Base-by-base conservation (phyloP, 2,888 invertebrate species). In the Hoplodrina ambigua region DNA sequence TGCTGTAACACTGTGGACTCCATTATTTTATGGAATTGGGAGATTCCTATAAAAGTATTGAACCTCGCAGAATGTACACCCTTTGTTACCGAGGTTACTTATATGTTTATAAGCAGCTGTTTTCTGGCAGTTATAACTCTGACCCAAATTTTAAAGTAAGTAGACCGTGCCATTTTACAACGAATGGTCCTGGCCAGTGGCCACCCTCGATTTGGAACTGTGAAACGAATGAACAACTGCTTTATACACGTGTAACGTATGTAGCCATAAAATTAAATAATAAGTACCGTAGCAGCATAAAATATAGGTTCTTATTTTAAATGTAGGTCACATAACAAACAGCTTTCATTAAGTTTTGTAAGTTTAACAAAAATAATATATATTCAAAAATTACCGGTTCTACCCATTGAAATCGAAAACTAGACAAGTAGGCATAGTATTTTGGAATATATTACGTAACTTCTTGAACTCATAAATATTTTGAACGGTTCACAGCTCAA, bases 81-180 rank as follows among this genome's bases (percentile, higher is more conserved):
- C 61, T 52, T 61, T 62, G 54, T 64, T 70, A 49, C 13, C 30
- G 41, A 50, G 17, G 50, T 20, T 6, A 33, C 65, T 61, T 73
- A n/a, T n/a, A 49, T 33, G n/a, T 33, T 17, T 49, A 20, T 19
- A 55, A 8, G 37, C 64, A 78, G 61, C 58, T 62, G 72, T 25
- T 55, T 61, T 62, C 10, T 61, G 64, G n/a, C 50, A 25, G 57
- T 62, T 78, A 19, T 53, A n/a, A 73, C 10, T 56, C 15, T 63
- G 52, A 64, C 72, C 60, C 72, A 65, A 68, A 75, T 68, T n/a
- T 70, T 58, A 17, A 25, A 37, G 33, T 58, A 62, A 64, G 25
- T 25, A 55, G 78, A 77, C 52, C 64, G 41, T 53, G 49, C 8
- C 13, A 49, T 75, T 75, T 52, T 61, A 53, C 37, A 50, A 61